Percentiles rank a stretch among this genome's conserved stretches.
Conservation (phyloP, 92 coral and sea anemone genomes). For the Isaurus tuberculatus region DNA sequence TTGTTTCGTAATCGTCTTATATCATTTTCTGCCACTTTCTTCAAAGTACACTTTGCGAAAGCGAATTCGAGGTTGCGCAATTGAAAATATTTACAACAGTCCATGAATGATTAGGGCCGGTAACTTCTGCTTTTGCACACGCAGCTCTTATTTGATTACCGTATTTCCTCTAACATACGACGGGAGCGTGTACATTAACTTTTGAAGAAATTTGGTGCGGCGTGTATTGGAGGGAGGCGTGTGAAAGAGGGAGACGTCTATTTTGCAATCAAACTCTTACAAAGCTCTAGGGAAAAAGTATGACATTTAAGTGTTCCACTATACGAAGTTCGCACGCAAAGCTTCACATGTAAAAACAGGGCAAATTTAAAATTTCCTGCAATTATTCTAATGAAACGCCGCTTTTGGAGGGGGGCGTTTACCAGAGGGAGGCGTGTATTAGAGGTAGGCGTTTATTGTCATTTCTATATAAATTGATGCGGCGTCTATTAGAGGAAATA, state of each 20-base stretch:
- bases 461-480: not conserved
- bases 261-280: not conserved
- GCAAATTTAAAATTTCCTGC: not conserved
- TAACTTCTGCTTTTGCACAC: not conserved
- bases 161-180: not conserved
- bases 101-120: not conserved
- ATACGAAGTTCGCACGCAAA: not conserved
- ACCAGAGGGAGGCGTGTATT: conserved; percentile 2
- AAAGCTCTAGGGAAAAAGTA: not conserved
- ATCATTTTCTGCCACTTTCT: no score
- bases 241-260: conserved; percentile 19
- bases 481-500: not conserved
- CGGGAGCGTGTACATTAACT: not conserved
- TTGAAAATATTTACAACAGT: not conserved
- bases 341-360: conserved; percentile 4
- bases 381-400: not conserved
- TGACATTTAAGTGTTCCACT: no score
- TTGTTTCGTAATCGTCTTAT: no score
- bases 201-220: not conserved
- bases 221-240: conserved; percentile 4
- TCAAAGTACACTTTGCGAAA: no score
- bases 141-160: not conserved
- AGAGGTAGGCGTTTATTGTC: not conserved
- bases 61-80: not conserved
- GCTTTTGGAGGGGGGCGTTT: not conserved